Evolutionary conservation across 2,113 vertebrate species (phyloP), one percentile per base, ranked within the genome.

Genomic region (Pterocles orientalis): DNA sequence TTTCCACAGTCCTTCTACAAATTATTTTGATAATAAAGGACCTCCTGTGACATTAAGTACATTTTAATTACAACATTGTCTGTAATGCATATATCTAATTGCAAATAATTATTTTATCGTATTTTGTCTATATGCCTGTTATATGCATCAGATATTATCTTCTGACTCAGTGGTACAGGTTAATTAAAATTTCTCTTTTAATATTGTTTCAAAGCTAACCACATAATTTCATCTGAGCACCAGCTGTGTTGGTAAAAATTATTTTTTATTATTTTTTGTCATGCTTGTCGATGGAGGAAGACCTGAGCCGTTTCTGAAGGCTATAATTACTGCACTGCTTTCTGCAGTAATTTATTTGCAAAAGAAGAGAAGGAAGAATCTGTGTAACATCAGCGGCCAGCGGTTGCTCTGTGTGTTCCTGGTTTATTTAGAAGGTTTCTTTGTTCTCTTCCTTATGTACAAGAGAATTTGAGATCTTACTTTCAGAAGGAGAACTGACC

Each of bases 151-250:
- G 92, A 97, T 93, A 93, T 73, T 96, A 96, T 96, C 94, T 97
- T 94, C 71, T 96, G 90, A 97, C 94, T 96, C 91, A 71, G 84
- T 68, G 69, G 64, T 96, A 94, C 66, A 95, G 86, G 81, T 95
- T 97, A 94, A 92, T 95, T 94, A 96, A 96, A 94, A 95, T 92
- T 97, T 97, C 95, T 94, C 95, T 97, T 97, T 97, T 86, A 95
- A 96, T 97, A 95, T 29, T 0, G 11, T 98, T 98, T 96, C 96
- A 97, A 95, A 97, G 88, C 70, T 88, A 97, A 93, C 92, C 81
- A 90, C 72, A 87, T 85, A 88, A 62, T 97, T 97, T 96, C 89
- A 94, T 72, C 58, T 39, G 93, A 97, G 88, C 76, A 92, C 97
- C 92, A 96, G 92, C 93, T 97, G 84, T 75, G 69, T 53, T 31